Evolutionary conservation across 2,797 vertebrate species (phyloP), one percentile per base, ranked within the genome.

Genomic region (Micrastur ruficollis): DNA sequence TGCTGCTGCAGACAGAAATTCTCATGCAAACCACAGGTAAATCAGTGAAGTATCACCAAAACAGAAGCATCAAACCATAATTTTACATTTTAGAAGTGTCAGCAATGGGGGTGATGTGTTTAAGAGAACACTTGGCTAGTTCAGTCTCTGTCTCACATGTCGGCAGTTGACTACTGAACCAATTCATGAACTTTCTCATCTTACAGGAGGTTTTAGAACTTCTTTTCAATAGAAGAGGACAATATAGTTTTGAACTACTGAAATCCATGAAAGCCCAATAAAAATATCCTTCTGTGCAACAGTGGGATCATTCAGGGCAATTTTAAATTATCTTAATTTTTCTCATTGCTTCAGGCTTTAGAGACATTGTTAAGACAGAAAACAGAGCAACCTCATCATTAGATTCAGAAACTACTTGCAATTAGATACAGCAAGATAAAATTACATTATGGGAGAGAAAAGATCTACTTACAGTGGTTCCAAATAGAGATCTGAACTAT

Each of bases 381-480:
- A 92, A 65, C 65, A 96, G 90, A 89, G 31, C 68, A 78, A 82
- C 62, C 49, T 78, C 81, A 87, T 91, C 38, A 65, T 92, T 89
- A 94, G 67, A 93, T 90, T 93, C 86, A 94, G 85, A 49, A 92
- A 83, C 73, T 73, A 94, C 31, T 38, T 1, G 40, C 92, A 95
- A 92, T 96, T 93, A 96, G 95, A 97, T 95, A 91, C 86, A 91
- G 90, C 46, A 78, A 85, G 90, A 94, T 89, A 94, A 95, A 97
- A 97, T 97, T 95, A 94, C 93, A 55, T 94, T 94, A 92, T 72
- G 91, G 93, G 67, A 96, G 52, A 81, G 81, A 91, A 92, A 94
- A 94, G 67, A 93, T 93, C 92, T 95, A 47, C 71, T 95, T 95
- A 94, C 81, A 65, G 59, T 82, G 32, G 29, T 90, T 95, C 86